phyloP scores from a whole-genome alignment of 2,797 vertebrate genomes.

The Hybognathus amarus region DNA sequence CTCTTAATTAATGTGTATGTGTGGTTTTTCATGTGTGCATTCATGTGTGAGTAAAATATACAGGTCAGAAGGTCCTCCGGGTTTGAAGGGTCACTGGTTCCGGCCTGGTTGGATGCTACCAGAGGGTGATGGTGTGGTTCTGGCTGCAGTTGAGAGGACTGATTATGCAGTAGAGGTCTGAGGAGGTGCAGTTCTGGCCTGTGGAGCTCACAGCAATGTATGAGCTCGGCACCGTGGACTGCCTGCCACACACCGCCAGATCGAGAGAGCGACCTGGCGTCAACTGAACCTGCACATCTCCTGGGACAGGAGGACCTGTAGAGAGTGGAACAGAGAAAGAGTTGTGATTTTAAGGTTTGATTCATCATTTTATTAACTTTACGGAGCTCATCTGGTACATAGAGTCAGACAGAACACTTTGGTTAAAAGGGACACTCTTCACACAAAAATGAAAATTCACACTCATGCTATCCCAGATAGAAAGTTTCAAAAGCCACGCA shows the following conservation, averaged over 20 bases:
- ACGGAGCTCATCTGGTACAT: neutral
- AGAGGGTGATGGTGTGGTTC: constrained; percentile 78
- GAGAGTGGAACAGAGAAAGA: constrained; percentile 8
- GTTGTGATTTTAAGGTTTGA: neutral
- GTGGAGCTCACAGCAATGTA: constrained; percentile 75
- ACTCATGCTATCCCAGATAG: neutral
- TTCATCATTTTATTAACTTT: neutral
- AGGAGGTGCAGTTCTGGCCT: constrained; percentile 76
- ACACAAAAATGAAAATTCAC: neutral
- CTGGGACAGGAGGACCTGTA: constrained; percentile 82
- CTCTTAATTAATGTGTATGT: neutral
- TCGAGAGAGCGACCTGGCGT: constrained; percentile 70
- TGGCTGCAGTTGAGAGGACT: constrained; percentile 80
- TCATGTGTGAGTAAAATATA: constrained; percentile 69
- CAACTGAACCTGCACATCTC: constrained; percentile 71
- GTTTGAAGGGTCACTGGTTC: constrained; percentile 80
- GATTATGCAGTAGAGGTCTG: constrained; percentile 76
- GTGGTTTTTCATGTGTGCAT: neutral
- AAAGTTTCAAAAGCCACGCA: neutral
- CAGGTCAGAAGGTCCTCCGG: constrained; percentile 80
- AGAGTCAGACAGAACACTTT: neutral
- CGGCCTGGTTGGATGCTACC: constrained; percentile 83
- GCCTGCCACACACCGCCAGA: constrained; percentile 77
- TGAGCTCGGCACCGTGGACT: constrained; percentile 76
- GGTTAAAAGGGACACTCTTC: neutral